These are phyloP conservation scores for Drosophila cardini DNA, from an alignment of 1,140 invertebrate species.

Conservation along the genomic window DNA sequence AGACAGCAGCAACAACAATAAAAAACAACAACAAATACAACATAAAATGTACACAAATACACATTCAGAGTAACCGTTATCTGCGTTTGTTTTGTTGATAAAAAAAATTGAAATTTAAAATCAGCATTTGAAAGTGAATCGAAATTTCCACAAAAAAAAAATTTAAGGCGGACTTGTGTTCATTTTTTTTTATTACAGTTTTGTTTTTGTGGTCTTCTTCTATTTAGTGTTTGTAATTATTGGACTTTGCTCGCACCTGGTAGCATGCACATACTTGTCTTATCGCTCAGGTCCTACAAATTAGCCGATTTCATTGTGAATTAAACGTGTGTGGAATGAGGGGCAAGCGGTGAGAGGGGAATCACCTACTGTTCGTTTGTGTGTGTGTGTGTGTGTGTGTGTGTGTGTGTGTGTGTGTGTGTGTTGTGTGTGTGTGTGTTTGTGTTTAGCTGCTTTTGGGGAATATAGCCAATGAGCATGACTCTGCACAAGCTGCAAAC, in stretches of 20 bases:
- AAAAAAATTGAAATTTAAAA: constrained; percentile 2
- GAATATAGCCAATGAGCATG: constrained; percentile 38
- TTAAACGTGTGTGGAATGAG: constrained; percentile 10
- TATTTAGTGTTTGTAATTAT: constrained; percentile 16
- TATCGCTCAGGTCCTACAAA: constrained; percentile 35
- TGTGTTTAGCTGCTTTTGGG: constrained; percentile 1
- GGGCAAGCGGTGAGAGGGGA: background rate
- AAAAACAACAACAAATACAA: background rate
- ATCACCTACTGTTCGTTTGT: constrained; percentile 2
- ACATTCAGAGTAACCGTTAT: constrained; percentile 12
- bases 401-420: background rate
- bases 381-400: background rate
- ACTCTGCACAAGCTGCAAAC: constrained; percentile 19
- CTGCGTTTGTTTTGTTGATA: constrained; percentile 29
- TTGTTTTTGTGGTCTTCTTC: background rate
- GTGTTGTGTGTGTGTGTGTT: background rate
- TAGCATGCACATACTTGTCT: constrained; percentile 1
- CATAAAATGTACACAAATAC: constrained; percentile 1
- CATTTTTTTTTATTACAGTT: background rate
- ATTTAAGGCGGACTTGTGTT: background rate
- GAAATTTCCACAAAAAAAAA: constrained; percentile 2
- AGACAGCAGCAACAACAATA: no score
- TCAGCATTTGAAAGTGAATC: constrained; percentile 21
- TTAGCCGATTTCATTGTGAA: constrained; percentile 23
- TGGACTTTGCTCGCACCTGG: constrained; percentile 39